phyloP scores from a whole-genome alignment of 2,797 vertebrate genomes.

The Scarus forsteni region DNA sequence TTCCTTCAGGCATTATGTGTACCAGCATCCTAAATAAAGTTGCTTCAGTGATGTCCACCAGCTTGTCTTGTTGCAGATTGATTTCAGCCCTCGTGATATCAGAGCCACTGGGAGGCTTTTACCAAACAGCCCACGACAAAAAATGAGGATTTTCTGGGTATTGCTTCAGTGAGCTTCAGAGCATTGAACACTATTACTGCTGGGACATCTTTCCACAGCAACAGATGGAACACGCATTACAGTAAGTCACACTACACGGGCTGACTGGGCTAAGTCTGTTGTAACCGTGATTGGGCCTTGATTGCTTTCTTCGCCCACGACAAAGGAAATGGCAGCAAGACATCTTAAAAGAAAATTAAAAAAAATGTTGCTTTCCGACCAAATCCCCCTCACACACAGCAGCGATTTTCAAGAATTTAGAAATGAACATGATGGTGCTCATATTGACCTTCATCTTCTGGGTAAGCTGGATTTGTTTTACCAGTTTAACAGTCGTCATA shows the following conservation, averaged over 20 bases:
- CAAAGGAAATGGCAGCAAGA: constrained; percentile 42
- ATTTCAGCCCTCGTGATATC: not conserved
- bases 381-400: constrained; percentile 30
- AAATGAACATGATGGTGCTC: constrained; percentile 27
- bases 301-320: constrained; percentile 56
- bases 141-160: constrained; percentile 48
- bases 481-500: constrained; percentile 24
- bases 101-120: constrained; percentile 26
- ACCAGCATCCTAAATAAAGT: no score
- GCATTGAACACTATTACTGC: constrained; percentile 42
- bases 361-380: constrained; percentile 27
- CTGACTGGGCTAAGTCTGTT: constrained; percentile 45
- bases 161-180: constrained; percentile 47
- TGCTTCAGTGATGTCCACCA: not conserved
- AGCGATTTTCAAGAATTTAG: constrained; percentile 17
- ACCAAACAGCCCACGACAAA: constrained; percentile 41
- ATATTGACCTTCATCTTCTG: constrained; percentile 27
- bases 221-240: constrained; percentile 64
- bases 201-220: constrained; percentile 45
- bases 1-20: not conserved
- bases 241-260: constrained; percentile 48
- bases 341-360: constrained; percentile 33
- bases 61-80: constrained; percentile 6
- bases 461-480: constrained; percentile 40
- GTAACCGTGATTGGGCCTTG: constrained; percentile 62